A percentile compares a stretch with the other conserved stretches of the same genome.
phyloP scores from a whole-genome alignment of 2,888 invertebrate species.

The Drosophila kuntzei region DNA sequence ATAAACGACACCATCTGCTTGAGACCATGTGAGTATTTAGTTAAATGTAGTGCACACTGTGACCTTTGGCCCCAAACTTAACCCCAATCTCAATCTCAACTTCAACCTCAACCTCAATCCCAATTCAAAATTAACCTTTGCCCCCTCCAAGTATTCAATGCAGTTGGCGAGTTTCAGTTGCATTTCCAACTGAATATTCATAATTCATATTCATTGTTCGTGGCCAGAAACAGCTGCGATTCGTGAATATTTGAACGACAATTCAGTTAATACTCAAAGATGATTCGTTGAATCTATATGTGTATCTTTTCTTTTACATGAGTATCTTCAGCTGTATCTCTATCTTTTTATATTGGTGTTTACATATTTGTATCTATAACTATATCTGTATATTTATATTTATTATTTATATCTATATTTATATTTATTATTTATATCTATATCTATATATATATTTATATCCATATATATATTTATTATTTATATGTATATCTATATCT shows the following conservation, averaged over 20 bases:
- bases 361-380: not conserved
- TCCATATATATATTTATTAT: no score
- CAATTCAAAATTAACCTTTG: not conserved
- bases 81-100: not conserved
- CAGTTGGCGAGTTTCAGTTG: constrained; percentile 4
- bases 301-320: not conserved
- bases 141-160: not conserved
- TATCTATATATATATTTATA: no score
- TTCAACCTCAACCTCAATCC: not conserved
- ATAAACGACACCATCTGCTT: constrained; percentile 42
- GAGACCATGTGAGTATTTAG: constrained; percentile 51
- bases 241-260: not conserved
- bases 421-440: no score
- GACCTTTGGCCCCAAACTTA: constrained; percentile 8
- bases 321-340: not conserved
- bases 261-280: not conserved
- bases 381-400: not conserved
- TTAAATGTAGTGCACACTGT: constrained; percentile 48
- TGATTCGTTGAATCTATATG: not conserved
- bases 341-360: not conserved
- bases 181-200: not conserved
- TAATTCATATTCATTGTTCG: not conserved
- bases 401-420: not conserved
- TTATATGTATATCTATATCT: no score
- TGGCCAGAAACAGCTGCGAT: constrained; percentile 1